Base-by-base conservation (phyloP, 2,888 invertebrate genomes). In the Polyploca ridens region DNA sequence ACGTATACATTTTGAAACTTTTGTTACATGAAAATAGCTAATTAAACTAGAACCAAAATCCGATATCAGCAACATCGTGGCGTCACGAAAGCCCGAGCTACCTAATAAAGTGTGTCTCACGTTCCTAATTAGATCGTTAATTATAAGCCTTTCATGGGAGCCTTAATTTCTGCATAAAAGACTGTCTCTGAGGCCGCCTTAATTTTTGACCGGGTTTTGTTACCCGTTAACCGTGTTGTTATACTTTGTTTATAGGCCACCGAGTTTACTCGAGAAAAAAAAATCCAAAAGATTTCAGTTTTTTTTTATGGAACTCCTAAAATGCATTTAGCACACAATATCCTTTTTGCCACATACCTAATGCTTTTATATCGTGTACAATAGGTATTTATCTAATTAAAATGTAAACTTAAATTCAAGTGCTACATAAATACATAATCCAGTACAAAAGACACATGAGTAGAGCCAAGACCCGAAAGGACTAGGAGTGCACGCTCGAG, bases 61-160 rank as follows among this genome's bases (percentile, higher is more conserved):
- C 90, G 92, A 93, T 93, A 92, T 89, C 88, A 83, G 82, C 73
- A 79, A 78, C 84, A 86, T 86, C 84, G 82, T 78, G 76, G 77
- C 88, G 86, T 88, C 90, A 90, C 90, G 88, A 90, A 84, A 83
- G 81, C 81, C 82, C 81, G 78, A 83, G 76, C 85, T 85, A 83
- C 88, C 89, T 92, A 91, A 92, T 91, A 93, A 93, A 92, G 88
- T 85, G 87, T 83, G 88, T 91, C 90, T 93, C 93, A 88, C 87
- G 91, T 93, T 93, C 82, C 93, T 94, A 93, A 94, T 93, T 93
- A 94, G 91, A 83, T 76, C 89, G 88, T 93, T 93, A 89, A 92
- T 93, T 93, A 91, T 93, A 90, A 93, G 87, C 86, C 90, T 89
- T 91, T 87, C 91, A 90, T 86, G 90, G 87, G 84, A 88, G 88